phyloP scores from a whole-genome alignment of 2,888 invertebrate species.

The Ennomos erosarius region DNA sequence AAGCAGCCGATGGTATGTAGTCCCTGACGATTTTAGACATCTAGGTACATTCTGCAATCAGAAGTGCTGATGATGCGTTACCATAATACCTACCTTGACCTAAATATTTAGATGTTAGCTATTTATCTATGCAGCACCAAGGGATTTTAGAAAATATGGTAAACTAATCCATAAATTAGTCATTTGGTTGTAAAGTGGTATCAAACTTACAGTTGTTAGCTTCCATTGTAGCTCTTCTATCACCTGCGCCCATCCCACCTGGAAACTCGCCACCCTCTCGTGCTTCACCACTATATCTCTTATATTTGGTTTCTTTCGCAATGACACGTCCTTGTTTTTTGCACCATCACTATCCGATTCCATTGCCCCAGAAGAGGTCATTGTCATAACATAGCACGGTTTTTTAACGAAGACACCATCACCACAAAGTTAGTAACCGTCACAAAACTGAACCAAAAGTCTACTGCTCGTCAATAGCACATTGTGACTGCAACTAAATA shows the following conservation, averaged over 20 bases:
- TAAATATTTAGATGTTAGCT: too few species aligned
- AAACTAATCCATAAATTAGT: slow-evolving; percentile 3
- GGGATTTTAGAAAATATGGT: not conserved
- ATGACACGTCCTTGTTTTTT: slow-evolving; percentile 36
- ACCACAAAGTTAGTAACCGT: slow-evolving; percentile 20
- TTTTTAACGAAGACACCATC: slow-evolving; percentile 29
- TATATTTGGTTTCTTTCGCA: slow-evolving; percentile 20
- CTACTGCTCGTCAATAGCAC: slow-evolving; percentile 23
- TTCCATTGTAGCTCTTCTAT: slow-evolving; percentile 71
- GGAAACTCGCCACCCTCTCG: slow-evolving; percentile 54
- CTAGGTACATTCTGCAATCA: too few species aligned
- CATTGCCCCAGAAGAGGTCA: slow-evolving; percentile 51
- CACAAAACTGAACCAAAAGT: slow-evolving; percentile 25
- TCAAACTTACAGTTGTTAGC: slow-evolving; percentile 59
- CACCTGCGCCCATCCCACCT: slow-evolving; percentile 70
- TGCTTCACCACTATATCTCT: slow-evolving; percentile 29
- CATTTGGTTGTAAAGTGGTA: slow-evolving; percentile 21
- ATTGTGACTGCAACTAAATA: slow-evolving; percentile 42
- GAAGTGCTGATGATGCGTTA: too few species aligned
- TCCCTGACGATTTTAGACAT: too few species aligned
- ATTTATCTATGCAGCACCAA: too few species aligned
- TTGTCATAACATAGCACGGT: slow-evolving; percentile 39
- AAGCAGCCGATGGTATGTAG: too few species aligned
- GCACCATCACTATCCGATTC: slow-evolving; percentile 51
- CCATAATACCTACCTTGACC: too few species aligned